phyloP scores from a whole-genome alignment of 1,140 invertebrate genomes.

The Pseudobourletiella spinata region DNA sequence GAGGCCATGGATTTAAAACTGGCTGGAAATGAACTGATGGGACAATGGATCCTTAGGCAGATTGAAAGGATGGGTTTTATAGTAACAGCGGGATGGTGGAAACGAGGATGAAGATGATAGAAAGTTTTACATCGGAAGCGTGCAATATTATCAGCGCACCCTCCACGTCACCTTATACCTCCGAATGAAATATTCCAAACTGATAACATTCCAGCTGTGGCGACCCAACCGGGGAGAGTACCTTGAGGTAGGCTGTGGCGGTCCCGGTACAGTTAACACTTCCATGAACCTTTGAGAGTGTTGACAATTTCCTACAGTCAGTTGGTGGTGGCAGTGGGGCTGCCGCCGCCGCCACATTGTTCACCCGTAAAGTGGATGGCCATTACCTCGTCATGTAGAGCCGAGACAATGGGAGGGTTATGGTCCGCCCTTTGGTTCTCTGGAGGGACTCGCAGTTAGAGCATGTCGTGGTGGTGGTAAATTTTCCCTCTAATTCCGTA shows the following conservation, averaged over 20 bases:
- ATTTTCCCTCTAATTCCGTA: conserved; percentile 6
- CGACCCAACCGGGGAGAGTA: conserved; percentile 56
- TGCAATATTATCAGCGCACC: no score
- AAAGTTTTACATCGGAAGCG: no score
- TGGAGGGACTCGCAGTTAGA: no score
- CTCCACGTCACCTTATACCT: conserved; percentile 67
- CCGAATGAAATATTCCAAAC: conserved; percentile 69
- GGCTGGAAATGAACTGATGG: no score
- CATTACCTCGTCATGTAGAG: neutral
- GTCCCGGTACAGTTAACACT: neutral
- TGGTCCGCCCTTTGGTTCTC: no score
- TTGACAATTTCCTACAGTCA: no score
- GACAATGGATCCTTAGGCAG: no score
- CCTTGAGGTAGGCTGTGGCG: conserved; percentile 42
- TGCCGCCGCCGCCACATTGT: no score
- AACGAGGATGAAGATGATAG: conserved; percentile 57
- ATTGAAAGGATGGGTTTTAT: conserved; percentile 55
- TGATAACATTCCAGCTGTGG: conserved; percentile 73
- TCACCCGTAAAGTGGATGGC: neutral
- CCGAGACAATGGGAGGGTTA: no score
- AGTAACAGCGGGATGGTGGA: conserved; percentile 65
- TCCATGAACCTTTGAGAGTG: neutral
- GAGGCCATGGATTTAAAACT: no score
- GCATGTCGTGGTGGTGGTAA: no score
- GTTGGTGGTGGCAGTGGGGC: no score